Evolutionary conservation across 2,113 vertebrate species (phyloP), one percentile per base, ranked within the genome.

Genomic region (Otus sunia): DNA sequence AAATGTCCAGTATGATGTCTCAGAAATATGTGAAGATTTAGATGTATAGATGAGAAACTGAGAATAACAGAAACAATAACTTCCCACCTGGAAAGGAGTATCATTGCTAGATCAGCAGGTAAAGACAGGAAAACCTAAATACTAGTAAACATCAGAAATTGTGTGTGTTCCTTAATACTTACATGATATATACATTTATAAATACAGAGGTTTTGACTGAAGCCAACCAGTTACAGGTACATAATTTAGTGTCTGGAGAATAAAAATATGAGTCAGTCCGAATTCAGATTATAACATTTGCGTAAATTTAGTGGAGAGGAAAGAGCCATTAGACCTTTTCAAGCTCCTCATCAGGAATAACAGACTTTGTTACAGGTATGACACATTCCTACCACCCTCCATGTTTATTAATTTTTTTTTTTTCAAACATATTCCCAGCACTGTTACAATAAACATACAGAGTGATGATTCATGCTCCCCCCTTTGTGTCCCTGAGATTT

Each of bases 121-220:
- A 84, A 83, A 89, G 11, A 34, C 6, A 49, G 14, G 15, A n/a
- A 76, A 69, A 79, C 2, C 6, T 68, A 60, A 60, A 6, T 34
- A 43, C 32, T 12, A 58, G 7, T 41, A 56, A 59, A 67, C 14
- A 16, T 55, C 25, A 58, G n/a, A 78, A 86, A 55, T 32, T 32
- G 3, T 76, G 4, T 14, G 17, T 5, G 2, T 88, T 81, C 26
- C 19, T 85, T 36, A 45, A 53, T 43, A 30, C 14, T 86, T 52
- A 20, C 5, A 9, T 0, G 0, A 11, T 18, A 49, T 4, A 3
- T 58, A 20, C 4, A 10, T 26, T 47, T 50, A 30, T 30, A 86
- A 47, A 43, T 9, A 66, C 15, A 66, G 26, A 49, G 3, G 4
- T 43, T 85, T 53, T 45, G 30, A 36, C 10, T 39, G 27, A 7